Conservation (phyloP, 2,797 vertebrate genomes). For the Steatocranus sp. region DNA sequence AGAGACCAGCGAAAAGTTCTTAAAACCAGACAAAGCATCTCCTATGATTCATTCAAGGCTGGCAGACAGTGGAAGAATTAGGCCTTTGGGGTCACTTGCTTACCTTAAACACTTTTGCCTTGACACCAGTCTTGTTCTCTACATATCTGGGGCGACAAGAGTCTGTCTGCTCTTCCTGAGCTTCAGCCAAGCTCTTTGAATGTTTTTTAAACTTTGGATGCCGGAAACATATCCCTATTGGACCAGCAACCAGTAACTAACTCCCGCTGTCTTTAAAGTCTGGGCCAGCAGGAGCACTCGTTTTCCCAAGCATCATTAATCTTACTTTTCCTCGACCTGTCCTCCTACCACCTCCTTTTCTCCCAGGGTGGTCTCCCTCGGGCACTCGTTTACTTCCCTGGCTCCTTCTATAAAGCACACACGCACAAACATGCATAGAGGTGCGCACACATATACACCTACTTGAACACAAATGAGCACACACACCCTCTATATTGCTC, state of each 20-base stretch:
- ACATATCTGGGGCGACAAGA: slow-evolving; percentile 2
- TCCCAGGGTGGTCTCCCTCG: slow-evolving; percentile 65
- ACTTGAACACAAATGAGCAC: not conserved
- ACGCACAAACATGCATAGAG: not conserved
- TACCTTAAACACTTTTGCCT: slow-evolving; percentile 21
- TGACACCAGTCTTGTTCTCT: slow-evolving; percentile 11
- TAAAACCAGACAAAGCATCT: slow-evolving; percentile 23
- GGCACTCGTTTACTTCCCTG: slow-evolving; percentile 57
- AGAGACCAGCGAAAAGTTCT: not conserved
- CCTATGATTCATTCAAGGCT: slow-evolving; percentile 13
- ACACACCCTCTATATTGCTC: not conserved
- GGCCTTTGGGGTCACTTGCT: slow-evolving; percentile 11
- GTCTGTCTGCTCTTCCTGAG: not conserved
- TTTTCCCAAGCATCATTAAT: slow-evolving; percentile 73
- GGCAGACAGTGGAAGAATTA: not conserved
- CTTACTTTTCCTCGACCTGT: slow-evolving; percentile 71
- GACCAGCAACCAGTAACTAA: slow-evolving; percentile 62
- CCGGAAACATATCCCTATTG: slow-evolving; percentile 42
- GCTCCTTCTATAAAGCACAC: slow-evolving; percentile 21
- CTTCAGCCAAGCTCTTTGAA: slow-evolving; percentile 20
- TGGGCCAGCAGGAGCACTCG: slow-evolving; percentile 60
- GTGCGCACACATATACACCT: not conserved
- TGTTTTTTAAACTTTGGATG: slow-evolving; percentile 48
- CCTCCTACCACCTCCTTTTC: slow-evolving; percentile 59
- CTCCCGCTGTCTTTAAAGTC: slow-evolving; percentile 65